Conservation (phyloP, 1,140 invertebrate genomes). For the Maconellicoccus hirsutus region DNA sequence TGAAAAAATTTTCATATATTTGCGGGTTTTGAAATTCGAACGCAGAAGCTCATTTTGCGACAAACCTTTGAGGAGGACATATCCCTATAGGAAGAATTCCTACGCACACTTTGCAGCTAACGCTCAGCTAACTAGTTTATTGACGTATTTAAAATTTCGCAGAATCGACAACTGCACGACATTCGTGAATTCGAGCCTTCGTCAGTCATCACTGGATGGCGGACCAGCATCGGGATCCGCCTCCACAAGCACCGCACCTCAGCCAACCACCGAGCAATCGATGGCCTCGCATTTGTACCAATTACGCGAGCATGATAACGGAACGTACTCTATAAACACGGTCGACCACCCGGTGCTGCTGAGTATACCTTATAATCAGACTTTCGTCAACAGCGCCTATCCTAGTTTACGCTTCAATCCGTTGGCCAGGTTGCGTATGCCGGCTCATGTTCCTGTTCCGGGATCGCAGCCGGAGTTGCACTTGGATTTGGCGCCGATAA, state of each 20-base stretch:
- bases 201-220: background rate
- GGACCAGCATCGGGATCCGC: background rate
- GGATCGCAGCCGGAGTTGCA: slow-evolving; percentile 16
- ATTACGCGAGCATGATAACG: slow-evolving; percentile 13
- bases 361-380: slow-evolving; percentile 4
- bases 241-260: background rate
- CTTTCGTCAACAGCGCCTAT: slow-evolving; percentile 3
- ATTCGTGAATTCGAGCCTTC: background rate
- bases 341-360: background rate
- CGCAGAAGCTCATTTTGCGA: too few species aligned
- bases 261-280: background rate
- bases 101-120: background rate
- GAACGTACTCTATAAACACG: background rate
- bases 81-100: too few species aligned
- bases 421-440: background rate
- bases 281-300: slow-evolving; percentile 4
- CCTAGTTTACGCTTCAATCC: slow-evolving; percentile 7
- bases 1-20: too few species aligned
- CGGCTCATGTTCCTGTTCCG: background rate
- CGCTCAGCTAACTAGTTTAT: too few species aligned
- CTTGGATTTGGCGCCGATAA: slow-evolving; percentile 13
- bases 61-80: too few species aligned
- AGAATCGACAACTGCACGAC: slow-evolving; percentile 16
- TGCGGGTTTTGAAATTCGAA: too few species aligned
- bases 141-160: background rate